Conservation (phyloP, 1,140 invertebrate species). For the Drosophila sulfurigaster region DNA sequence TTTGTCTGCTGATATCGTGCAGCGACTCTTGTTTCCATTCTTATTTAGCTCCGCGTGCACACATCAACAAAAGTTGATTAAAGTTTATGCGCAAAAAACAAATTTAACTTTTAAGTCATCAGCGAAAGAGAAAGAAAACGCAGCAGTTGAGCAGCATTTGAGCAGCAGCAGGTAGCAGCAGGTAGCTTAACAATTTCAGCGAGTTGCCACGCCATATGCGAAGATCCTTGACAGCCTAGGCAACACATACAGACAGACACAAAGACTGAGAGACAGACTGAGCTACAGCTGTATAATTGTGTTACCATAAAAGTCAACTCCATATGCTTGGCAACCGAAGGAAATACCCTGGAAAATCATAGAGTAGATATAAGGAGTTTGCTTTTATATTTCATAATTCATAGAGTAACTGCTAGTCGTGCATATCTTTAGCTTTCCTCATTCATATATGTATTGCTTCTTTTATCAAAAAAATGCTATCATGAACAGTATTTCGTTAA, state of each 20-base stretch:
- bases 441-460: conserved; percentile 4
- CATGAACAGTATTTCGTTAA: conserved; percentile 53
- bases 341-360: not conserved
- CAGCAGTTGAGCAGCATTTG: conserved; percentile 9
- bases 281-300: conserved; percentile 26
- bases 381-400: not conserved
- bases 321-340: conserved; percentile 23
- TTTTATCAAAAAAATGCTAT: conserved; percentile 47
- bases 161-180: conserved; percentile 28
- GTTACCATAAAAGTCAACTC: conserved; percentile 24
- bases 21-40: conserved; percentile 25
- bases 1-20: conserved; percentile 13
- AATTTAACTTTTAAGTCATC: conserved; percentile 82
- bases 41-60: conserved; percentile 22
- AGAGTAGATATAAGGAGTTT: not conserved
- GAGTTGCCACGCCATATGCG: conserved; percentile 39
- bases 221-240: conserved; percentile 24
- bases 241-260: not conserved
- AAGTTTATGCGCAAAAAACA: conserved; percentile 72
- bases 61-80: conserved; percentile 66
- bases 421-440: not conserved
- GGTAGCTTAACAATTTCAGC: conserved; percentile 35
- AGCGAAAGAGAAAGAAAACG: conserved; percentile 1
- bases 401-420: conserved; percentile 1
- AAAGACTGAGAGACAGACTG: not conserved